These are phyloP conservation scores for Dicranocentrus wangi DNA, from an alignment of 2,888 invertebrate genomes.

Conservation along the genomic window DNA sequence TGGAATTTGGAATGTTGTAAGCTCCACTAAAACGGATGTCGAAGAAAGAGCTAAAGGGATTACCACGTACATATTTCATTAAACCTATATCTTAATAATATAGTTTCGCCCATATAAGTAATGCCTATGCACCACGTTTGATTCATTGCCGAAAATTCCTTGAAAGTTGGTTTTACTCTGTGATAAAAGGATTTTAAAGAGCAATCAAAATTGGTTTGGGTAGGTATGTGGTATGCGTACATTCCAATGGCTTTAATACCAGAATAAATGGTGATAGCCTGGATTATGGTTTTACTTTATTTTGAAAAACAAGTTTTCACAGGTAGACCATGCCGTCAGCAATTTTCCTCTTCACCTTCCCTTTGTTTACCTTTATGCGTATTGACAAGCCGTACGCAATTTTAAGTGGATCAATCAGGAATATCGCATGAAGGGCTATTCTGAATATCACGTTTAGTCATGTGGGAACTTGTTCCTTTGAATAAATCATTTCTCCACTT, in stretches of 20 bases:
- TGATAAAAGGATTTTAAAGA: too few relatives aligned
- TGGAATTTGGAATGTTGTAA: too few relatives aligned
- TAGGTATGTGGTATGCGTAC: too few relatives aligned
- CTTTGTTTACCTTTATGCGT: neutral
- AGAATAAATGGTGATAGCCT: too few relatives aligned
- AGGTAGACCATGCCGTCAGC: neutral
- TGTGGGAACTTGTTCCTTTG: too few relatives aligned
- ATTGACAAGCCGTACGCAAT: neutral
- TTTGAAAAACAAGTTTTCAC: neutral
- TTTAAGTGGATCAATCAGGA: constrained; percentile 5
- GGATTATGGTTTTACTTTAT: too few relatives aligned
- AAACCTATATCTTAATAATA: neutral
- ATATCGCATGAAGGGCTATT: too few relatives aligned
- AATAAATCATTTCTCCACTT: neutral
- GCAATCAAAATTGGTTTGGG: too few relatives aligned
- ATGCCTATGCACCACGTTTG: neutral
- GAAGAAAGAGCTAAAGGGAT: too few relatives aligned
- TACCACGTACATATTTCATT: constrained; percentile 1
- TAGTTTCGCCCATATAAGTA: neutral
- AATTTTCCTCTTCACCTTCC: neutral
- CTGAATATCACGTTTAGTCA: too few relatives aligned
- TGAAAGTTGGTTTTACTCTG: neutral
- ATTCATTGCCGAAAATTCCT: constrained; percentile 12
- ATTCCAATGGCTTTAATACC: too few relatives aligned
- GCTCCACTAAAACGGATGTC: too few relatives aligned